These are phyloP conservation scores for Lapara coniferarum DNA, from an alignment of 2,888 invertebrate species.

Conservation along the genomic window DNA sequence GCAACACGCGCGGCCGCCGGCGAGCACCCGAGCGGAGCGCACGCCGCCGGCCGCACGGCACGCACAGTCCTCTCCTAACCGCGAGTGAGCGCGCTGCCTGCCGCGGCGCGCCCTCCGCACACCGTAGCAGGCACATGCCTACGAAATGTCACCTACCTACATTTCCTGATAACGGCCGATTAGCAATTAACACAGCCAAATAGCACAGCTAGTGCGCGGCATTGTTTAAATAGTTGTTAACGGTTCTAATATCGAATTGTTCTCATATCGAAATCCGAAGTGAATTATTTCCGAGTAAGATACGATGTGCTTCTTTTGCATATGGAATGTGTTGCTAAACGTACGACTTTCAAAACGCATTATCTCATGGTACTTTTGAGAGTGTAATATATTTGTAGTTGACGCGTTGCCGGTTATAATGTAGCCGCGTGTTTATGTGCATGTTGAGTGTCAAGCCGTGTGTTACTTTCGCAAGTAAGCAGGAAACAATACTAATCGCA, in stretches of 20 bases:
- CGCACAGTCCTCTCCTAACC: conserved; percentile 78
- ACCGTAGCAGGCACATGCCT: conserved; percentile 71
- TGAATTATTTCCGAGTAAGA: conserved; percentile 61
- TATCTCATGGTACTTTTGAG: conserved; percentile 55
- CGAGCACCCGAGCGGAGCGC: conserved; percentile 35
- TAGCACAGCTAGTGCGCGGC: conserved; percentile 65
- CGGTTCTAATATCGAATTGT: conserved; percentile 39
- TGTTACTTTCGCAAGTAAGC: conserved; percentile 54
- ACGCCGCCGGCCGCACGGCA: conserved; percentile 47
- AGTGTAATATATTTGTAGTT: conserved; percentile 52
- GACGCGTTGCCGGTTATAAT: conserved; percentile 56
- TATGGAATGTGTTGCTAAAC: conserved; percentile 77
- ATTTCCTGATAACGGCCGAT: conserved; percentile 70
- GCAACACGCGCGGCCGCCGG: conserved; percentile 29
- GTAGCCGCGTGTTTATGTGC: conserved; percentile 55
- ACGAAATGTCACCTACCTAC: conserved; percentile 74
- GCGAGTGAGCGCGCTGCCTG: conserved; percentile 81
- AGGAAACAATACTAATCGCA: conserved; percentile 59
- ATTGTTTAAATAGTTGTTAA: conserved; percentile 46
- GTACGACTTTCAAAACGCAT: conserved; percentile 62
- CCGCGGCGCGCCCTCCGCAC: conserved; percentile 71
- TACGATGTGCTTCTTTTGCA: conserved; percentile 47
- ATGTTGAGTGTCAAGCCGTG: conserved; percentile 49
- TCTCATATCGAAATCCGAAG: conserved; percentile 38
- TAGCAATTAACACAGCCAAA: conserved; percentile 68